Conservation (phyloP, 2,113 vertebrate species). For the Corythaixoides concolor region DNA sequence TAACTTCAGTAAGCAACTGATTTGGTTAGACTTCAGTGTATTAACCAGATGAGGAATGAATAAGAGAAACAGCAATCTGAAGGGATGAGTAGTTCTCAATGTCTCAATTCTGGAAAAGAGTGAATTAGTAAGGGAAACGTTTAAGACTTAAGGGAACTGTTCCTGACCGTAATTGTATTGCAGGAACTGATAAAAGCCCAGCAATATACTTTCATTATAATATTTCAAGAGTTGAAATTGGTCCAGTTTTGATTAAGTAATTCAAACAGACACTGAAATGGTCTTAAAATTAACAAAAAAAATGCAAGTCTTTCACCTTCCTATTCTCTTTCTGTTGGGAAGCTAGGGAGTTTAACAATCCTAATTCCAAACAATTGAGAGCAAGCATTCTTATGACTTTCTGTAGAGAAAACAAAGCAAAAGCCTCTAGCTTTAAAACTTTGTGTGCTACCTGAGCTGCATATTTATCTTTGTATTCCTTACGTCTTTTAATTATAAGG, state of each 20-base stretch:
- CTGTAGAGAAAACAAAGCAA: neutral
- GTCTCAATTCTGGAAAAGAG: neutral
- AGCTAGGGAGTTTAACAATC: neutral
- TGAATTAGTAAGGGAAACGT: neutral
- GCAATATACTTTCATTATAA: neutral
- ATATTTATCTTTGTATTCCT: neutral
- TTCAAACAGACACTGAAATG: neutral
- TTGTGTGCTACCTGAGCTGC: neutral
- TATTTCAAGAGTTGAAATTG: neutral
- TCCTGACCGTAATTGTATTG: neutral
- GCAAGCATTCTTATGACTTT: neutral
- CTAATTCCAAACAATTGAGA: neutral
- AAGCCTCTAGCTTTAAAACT: neutral
- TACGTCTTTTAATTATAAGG: neutral
- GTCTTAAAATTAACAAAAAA: neutral
- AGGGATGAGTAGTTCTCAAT: neutral
- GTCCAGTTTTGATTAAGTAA: neutral
- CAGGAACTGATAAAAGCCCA: neutral
- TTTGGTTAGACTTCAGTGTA: neutral
- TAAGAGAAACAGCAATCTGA: neutral
- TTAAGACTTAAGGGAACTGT: neutral
- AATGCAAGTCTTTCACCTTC: neutral
- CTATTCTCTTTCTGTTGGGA: neutral
- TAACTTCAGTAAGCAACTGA: neutral
- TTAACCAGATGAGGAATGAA: neutral